Percentiles rank a stretch among this genome's conserved stretches.
phyloP scores from a whole-genome alignment of 2,888 invertebrate species.

The Mystacides longicornis region DNA sequence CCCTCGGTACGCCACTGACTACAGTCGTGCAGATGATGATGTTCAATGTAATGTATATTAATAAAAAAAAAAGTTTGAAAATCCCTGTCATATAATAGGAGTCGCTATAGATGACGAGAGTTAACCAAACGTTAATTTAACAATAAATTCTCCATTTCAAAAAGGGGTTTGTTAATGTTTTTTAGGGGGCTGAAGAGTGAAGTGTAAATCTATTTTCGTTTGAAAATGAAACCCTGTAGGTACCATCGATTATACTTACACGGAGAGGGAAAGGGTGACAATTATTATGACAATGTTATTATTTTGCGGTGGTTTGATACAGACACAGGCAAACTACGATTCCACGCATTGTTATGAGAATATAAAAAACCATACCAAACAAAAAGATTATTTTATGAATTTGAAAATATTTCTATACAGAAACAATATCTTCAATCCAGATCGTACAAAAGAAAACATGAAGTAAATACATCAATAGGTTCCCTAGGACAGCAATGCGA shows the following conservation, averaged over 20 bases:
- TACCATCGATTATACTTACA: too few species aligned
- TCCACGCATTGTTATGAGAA: too few species aligned
- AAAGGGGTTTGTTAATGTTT: background rate
- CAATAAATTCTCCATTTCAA: background rate
- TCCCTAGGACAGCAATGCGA: too few species aligned
- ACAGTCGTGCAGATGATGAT: too few species aligned
- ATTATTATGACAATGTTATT: constrained; percentile 2
- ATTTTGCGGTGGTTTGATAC: constrained; percentile 1
- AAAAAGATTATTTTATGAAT: too few species aligned
- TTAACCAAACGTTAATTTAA: background rate
- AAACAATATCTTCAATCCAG: too few species aligned
- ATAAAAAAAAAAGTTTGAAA: background rate
- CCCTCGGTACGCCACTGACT: too few species aligned
- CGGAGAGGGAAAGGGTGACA: background rate
- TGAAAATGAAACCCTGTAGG: background rate
- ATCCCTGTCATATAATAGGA: background rate
- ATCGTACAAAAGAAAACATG: too few species aligned
- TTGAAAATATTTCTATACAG: too few species aligned
- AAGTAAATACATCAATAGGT: too few species aligned
- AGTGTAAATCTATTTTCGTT: constrained; percentile 1
- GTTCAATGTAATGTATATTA: too few species aligned
- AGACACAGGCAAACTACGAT: background rate
- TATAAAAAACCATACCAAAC: too few species aligned
- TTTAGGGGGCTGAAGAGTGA: background rate
- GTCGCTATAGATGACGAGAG: background rate